These are phyloP conservation scores for Albula glossodonta DNA, from an alignment of 2,113 vertebrate genomes.

Conservation along the genomic window DNA sequence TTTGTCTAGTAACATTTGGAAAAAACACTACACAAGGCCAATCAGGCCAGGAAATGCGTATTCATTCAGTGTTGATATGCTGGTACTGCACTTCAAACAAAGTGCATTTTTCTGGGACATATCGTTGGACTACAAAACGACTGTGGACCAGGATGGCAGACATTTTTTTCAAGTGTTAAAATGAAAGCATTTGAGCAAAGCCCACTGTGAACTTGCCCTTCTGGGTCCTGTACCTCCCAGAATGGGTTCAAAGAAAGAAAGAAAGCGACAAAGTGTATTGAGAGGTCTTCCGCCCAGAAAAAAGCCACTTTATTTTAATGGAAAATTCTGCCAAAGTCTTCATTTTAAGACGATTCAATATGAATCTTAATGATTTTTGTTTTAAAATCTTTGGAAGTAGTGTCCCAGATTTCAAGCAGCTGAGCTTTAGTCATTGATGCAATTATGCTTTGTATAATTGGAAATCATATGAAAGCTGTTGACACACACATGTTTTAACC, in stretches of 20 bases:
- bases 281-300: neutral
- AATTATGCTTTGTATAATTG: neutral
- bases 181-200: neutral
- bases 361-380: conserved; percentile 2
- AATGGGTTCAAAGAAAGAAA: neutral
- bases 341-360: conserved; percentile 13
- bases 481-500: neutral
- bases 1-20: neutral
- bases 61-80: conserved; percentile 4
- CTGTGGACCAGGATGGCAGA: conserved; percentile 1
- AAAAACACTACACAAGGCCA: neutral
- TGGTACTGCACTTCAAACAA: neutral
- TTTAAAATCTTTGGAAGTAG: neutral
- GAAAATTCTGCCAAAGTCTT: conserved; percentile 31
- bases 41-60: neutral
- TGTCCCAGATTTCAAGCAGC: conserved; percentile 3
- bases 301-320: conserved; percentile 17
- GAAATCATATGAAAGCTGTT: neutral
- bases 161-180: neutral
- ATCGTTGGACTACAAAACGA: neutral
- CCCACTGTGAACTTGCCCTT: neutral
- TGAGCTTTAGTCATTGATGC: neutral
- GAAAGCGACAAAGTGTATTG: neutral
- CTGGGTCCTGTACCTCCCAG: neutral
- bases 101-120: conserved; percentile 20